phyloP scores from a whole-genome alignment of 2,888 invertebrate genomes.

The Trachelus troglodyta region DNA sequence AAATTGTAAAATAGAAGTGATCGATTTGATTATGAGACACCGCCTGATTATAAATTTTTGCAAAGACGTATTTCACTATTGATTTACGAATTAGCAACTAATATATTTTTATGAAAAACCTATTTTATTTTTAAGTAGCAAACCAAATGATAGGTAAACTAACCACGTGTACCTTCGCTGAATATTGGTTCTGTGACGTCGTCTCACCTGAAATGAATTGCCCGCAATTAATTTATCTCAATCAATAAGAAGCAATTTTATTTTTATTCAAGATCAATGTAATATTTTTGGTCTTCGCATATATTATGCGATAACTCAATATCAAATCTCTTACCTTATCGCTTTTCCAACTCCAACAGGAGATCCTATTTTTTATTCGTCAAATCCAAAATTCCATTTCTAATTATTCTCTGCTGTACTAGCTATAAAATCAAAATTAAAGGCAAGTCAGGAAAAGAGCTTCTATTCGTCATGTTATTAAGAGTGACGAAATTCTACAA shows the following conservation, averaged over 20 bases:
- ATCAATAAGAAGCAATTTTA: background rate
- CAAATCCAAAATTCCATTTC: background rate
- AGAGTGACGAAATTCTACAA: background rate
- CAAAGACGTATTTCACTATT: conserved; percentile 21
- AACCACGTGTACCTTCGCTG: background rate
- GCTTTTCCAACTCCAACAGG: too few species aligned
- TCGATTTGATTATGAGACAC: background rate
- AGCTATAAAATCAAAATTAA: background rate
- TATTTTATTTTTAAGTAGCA: conserved; percentile 11
- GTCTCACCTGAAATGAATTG: background rate
- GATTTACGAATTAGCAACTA: conserved; percentile 17
- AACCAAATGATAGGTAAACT: background rate
- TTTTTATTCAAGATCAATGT: too few species aligned
- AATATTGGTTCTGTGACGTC: background rate
- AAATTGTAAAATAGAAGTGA: background rate
- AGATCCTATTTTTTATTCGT: background rate
- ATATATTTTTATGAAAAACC: conserved; percentile 38
- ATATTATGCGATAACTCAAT: too few species aligned
- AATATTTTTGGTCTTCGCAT: too few species aligned
- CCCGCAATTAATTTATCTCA: background rate
- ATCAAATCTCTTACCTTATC: too few species aligned
- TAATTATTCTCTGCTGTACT: background rate
- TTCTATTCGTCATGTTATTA: background rate
- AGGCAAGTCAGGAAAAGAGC: background rate
- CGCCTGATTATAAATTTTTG: background rate